Evolutionary conservation across 2,797 vertebrate genomes (phyloP).

Genomic region (Dryobates pubescens): DNA sequence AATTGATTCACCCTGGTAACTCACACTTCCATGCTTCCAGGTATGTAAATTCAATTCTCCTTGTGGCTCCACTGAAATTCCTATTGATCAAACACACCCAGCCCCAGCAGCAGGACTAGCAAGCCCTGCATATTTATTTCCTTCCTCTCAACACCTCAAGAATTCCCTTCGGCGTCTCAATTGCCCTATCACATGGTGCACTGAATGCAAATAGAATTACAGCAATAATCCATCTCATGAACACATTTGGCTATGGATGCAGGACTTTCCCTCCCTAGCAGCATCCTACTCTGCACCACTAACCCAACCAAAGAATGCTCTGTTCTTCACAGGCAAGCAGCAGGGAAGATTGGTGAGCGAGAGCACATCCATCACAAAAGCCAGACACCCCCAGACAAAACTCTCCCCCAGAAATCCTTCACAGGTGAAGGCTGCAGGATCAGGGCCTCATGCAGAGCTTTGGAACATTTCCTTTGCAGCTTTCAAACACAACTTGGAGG

Average conservation of each 20-base stretch:
- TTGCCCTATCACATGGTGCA: slow-evolving; percentile 9
- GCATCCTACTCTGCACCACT: neutral
- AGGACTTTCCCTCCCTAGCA: neutral
- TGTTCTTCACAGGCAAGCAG: fast-evolving
- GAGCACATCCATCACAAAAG: neutral
- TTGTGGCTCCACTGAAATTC: slow-evolving; percentile 22
- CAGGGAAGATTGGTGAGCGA: neutral
- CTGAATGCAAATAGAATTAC: slow-evolving; percentile 55
- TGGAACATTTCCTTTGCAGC: neutral
- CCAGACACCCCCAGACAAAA: neutral
- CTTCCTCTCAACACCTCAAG: slow-evolving; percentile 32
- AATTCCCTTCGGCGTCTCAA: slow-evolving; percentile 48
- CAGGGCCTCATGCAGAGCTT: neutral
- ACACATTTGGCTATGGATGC: neutral
- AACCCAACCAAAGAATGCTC: neutral
- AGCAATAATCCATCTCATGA: slow-evolving; percentile 32
- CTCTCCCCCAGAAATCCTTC: neutral
- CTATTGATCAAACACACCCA: slow-evolving; percentile 48
- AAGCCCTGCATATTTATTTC: slow-evolving; percentile 46
- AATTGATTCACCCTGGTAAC: neutral
- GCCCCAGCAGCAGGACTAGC: slow-evolving; percentile 40
- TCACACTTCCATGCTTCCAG: neutral
- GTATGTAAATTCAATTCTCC: slow-evolving; percentile 27
- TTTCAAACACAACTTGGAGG: neutral
- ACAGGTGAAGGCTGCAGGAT: neutral